These are phyloP conservation scores for Helicolenus hilgendorfi DNA, from an alignment of 2,797 vertebrate genomes.

Conservation along the genomic window DNA sequence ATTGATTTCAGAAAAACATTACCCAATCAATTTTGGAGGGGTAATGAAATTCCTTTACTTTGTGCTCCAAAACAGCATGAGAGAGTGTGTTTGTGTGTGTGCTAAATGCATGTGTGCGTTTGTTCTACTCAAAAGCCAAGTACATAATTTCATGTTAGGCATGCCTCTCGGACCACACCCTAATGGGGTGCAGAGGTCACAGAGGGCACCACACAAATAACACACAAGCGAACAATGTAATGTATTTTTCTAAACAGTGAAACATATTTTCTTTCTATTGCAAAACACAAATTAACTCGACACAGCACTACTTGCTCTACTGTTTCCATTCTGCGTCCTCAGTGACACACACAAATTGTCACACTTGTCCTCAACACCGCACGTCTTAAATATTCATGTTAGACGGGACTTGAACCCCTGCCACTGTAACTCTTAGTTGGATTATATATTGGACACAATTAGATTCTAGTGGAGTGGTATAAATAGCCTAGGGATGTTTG, in stretches of 20 bases:
- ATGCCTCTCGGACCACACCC: constrained; percentile 41
- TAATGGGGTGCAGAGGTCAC: constrained; percentile 35
- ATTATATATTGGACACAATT: constrained; percentile 89
- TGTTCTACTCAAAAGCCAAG: constrained; percentile 25
- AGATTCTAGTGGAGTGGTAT: constrained; percentile 82
- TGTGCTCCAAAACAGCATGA: constrained; percentile 55
- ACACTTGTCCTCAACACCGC: constrained; percentile 66
- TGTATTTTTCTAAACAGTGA: neutral
- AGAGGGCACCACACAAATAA: constrained; percentile 2
- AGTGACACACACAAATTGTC: constrained; percentile 63
- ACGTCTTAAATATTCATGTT: constrained; percentile 84
- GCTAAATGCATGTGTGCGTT: neutral
- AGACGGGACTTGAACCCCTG: constrained; percentile 80
- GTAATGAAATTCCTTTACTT: constrained; percentile 84
- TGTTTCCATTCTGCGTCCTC: constrained; percentile 7
- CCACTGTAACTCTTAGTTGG: constrained; percentile 85
- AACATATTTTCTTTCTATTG: neutral
- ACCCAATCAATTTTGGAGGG: constrained; percentile 80
- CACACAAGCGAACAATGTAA: neutral
- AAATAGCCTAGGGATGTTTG: constrained; percentile 88
- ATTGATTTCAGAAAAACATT: constrained; percentile 87
- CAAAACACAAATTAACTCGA: constrained; percentile 12
- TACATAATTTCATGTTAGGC: constrained; percentile 55
- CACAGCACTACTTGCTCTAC: neutral
- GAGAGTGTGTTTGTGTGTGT: neutral